phyloP scores from a whole-genome alignment of 2,888 invertebrate genomes.

The Pristionchus mayeri region DNA sequence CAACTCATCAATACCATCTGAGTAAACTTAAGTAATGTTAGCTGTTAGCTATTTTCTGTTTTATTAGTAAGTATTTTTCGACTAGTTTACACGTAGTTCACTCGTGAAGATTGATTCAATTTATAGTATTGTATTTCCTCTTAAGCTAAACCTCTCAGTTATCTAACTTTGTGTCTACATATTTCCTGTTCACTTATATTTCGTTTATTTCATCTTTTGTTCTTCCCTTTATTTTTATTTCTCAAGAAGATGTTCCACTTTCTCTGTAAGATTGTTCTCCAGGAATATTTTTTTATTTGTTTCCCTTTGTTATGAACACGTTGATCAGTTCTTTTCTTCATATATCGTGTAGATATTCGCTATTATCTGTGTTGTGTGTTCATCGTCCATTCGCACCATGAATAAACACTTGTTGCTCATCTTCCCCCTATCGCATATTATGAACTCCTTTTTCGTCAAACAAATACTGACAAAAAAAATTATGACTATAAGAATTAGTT shows the following conservation, averaged over 20 bases:
- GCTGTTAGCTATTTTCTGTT: not conserved
- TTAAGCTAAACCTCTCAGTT: not conserved
- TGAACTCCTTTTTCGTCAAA: too few relatives aligned
- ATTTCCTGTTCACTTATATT: not conserved
- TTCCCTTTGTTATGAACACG: too few relatives aligned
- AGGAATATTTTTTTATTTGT: not conserved
- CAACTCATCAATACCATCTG: not conserved
- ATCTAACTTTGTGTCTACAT: not conserved
- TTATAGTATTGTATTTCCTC: not conserved
- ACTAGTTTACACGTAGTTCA: not conserved
- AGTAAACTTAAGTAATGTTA: not conserved
- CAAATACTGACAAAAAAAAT: too few relatives aligned
- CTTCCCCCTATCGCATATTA: too few relatives aligned
- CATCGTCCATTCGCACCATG: not conserved
- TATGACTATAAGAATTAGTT: too few relatives aligned
- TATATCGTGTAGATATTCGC: not conserved
- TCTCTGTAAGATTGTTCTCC: slow-evolving; percentile 5
- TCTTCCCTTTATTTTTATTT: not conserved
- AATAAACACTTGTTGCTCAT: not conserved
- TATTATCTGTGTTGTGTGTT: not conserved
- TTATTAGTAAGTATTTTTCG: slow-evolving; percentile 14
- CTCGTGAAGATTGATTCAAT: not conserved
- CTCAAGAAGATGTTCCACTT: not conserved
- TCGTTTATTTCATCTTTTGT: not conserved
- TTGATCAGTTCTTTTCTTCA: not conserved